phyloP scores from a whole-genome alignment of 2,888 invertebrate species.

The Urechis unicinctus region DNA sequence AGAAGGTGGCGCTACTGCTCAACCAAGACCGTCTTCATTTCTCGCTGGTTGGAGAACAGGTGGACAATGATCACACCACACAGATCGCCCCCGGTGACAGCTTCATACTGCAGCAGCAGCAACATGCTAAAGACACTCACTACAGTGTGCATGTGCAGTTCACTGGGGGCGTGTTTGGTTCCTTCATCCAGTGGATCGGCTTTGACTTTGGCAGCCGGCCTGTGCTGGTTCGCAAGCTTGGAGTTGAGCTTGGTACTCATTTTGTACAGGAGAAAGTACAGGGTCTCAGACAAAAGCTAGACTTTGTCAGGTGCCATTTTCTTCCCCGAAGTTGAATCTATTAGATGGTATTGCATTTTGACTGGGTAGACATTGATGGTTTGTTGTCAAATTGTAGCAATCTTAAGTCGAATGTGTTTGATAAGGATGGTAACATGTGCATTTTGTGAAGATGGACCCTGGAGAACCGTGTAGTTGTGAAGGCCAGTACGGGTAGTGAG shows the following conservation, averaged over 20 bases:
- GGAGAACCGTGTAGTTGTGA: slow-evolving; percentile 33
- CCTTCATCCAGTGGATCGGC: slow-evolving; percentile 38
- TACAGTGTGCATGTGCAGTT: slow-evolving; percentile 24
- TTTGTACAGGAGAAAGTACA: slow-evolving; percentile 30
- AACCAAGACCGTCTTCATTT: slow-evolving; percentile 43
- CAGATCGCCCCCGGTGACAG: slow-evolving; percentile 36
- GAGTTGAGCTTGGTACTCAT: slow-evolving; percentile 36
- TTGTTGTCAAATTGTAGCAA: neutral
- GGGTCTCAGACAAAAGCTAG: slow-evolving; percentile 30
- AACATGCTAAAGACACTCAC: neutral
- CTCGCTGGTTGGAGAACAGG: slow-evolving; percentile 20
- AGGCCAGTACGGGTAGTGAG: slow-evolving; percentile 12
- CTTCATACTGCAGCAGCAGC: slow-evolving; percentile 18
- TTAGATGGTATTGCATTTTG: too few relatives aligned
- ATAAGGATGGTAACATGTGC: too few relatives aligned
- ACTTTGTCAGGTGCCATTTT: slow-evolving; percentile 28
- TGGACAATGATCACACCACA: slow-evolving; percentile 19
- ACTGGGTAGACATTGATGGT: too few relatives aligned
- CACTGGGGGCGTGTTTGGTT: slow-evolving; percentile 40
- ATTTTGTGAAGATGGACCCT: slow-evolving; percentile 32
- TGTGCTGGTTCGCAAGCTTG: slow-evolving; percentile 33
- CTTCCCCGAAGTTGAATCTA: neutral
- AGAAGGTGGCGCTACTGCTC: slow-evolving; percentile 36
- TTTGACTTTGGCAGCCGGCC: slow-evolving; percentile 42
- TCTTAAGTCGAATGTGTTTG: too few relatives aligned